These are phyloP conservation scores for Neosilurus mollespiculum DNA, from an alignment of 2,797 vertebrate genomes.

Conservation along the genomic window DNA sequence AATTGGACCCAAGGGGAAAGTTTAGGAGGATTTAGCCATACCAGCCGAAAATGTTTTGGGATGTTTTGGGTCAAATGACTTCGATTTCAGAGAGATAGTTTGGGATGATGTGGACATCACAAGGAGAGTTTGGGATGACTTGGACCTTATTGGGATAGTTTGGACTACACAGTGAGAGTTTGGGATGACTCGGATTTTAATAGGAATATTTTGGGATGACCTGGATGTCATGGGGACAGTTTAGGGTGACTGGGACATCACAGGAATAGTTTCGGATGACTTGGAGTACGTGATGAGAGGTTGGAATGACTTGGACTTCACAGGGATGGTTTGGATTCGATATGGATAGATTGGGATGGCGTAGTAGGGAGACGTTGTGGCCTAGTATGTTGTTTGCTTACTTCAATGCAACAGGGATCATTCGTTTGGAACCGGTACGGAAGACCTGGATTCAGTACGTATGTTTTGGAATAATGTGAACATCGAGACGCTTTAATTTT, in stretches of 20 bases:
- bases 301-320: too few relatives aligned
- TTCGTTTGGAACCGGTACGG: neutral
- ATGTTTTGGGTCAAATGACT: neutral
- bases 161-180: neutral
- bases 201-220: too few relatives aligned
- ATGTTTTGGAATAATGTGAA: neutral
- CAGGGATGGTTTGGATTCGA: too few relatives aligned
- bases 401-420: neutral
- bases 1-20: too few relatives aligned
- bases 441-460: neutral
- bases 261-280: too few relatives aligned
- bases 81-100: neutral
- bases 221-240: too few relatives aligned
- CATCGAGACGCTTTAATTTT: neutral
- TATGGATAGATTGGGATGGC: too few relatives aligned
- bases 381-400: neutral
- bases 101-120: neutral
- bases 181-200: neutral
- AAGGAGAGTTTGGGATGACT: neutral
- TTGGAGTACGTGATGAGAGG: too few relatives aligned
- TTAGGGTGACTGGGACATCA: too few relatives aligned
- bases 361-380: too few relatives aligned
- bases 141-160: neutral
- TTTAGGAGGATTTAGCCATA: too few relatives aligned
- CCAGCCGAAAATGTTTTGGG: neutral